Conservation (phyloP, 2,888 invertebrate genomes). For the Chymomyza caudatula region DNA sequence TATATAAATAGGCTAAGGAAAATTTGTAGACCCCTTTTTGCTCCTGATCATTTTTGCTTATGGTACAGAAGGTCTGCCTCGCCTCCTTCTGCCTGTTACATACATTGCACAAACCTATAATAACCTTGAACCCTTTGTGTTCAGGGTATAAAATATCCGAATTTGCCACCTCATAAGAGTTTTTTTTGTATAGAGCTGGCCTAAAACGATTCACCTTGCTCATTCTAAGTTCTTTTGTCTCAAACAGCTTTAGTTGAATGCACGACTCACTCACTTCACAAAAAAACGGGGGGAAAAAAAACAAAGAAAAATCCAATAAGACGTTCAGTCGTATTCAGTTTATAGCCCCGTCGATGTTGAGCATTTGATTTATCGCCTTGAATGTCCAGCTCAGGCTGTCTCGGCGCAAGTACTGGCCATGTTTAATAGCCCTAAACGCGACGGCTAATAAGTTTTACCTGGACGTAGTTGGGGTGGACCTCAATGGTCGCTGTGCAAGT, state of each 20-base stretch:
- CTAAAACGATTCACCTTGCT: too few relatives aligned
- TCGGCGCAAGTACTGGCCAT: constrained; percentile 10
- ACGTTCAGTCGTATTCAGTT: constrained; percentile 12
- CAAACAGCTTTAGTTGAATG: not conserved
- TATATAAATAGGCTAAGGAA: too few relatives aligned
- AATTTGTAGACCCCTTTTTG: too few relatives aligned
- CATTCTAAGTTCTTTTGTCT: too few relatives aligned
- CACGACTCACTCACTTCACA: not conserved
- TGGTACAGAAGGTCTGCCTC: too few relatives aligned
- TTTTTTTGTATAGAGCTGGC: too few relatives aligned
- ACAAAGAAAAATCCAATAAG: not conserved
- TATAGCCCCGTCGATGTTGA: constrained; percentile 35
- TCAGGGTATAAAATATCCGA: too few relatives aligned
- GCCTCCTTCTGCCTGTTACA: too few relatives aligned
- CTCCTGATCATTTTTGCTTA: too few relatives aligned
- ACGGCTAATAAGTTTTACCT: constrained; percentile 51
- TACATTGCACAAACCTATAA: too few relatives aligned
- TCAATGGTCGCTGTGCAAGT: not conserved
- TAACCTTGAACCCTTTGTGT: too few relatives aligned
- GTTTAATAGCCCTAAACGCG: constrained; percentile 39
- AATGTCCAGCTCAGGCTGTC: constrained; percentile 6
- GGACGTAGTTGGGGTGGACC: not conserved
- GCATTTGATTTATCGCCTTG: constrained; percentile 52
- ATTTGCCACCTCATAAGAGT: too few relatives aligned
- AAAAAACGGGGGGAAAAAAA: not conserved